phyloP scores from a whole-genome alignment of 2,113 vertebrate species.

The Salvelinus fontinalis region DNA sequence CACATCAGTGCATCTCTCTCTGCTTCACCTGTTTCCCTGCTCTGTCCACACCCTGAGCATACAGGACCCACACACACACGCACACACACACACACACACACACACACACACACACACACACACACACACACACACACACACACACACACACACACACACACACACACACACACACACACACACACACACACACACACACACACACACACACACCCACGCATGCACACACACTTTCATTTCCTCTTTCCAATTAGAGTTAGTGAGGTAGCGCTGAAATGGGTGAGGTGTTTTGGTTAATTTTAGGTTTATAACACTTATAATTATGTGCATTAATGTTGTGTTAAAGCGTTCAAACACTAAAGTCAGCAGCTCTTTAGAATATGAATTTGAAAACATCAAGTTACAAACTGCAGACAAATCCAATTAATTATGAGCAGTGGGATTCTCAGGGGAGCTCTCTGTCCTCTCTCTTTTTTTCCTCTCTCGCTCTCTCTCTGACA shows the following conservation, averaged over 20 bases:
- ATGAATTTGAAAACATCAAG: background rate
- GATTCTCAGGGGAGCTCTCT: constrained; percentile 14
- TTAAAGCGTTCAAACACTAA: background rate
- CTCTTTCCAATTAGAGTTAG: constrained; percentile 1
- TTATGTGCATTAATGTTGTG: background rate
- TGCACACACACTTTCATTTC: background rate
- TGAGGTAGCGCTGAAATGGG: background rate
- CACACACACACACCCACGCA: background rate
- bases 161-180: too few relatives aligned
- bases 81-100: background rate
- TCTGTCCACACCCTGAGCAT: background rate
- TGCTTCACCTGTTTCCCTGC: background rate
- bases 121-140: background rate
- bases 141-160: too few relatives aligned
- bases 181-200: background rate
- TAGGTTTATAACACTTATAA: background rate
- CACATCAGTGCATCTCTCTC: background rate
- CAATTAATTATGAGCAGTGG: background rate
- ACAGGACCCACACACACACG: background rate
- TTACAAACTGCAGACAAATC: background rate
- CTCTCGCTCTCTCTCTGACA: constrained; percentile 34
- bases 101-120: background rate
- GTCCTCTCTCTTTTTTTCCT: constrained; percentile 16
- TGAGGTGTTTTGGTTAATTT: background rate
- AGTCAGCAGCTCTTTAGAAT: background rate